Percentiles rank a stretch among this genome's conserved stretches.
Evolutionary conservation across 2,113 vertebrate genomes (phyloP).

Genomic region (Datnioides undecimradiatus): DNA sequence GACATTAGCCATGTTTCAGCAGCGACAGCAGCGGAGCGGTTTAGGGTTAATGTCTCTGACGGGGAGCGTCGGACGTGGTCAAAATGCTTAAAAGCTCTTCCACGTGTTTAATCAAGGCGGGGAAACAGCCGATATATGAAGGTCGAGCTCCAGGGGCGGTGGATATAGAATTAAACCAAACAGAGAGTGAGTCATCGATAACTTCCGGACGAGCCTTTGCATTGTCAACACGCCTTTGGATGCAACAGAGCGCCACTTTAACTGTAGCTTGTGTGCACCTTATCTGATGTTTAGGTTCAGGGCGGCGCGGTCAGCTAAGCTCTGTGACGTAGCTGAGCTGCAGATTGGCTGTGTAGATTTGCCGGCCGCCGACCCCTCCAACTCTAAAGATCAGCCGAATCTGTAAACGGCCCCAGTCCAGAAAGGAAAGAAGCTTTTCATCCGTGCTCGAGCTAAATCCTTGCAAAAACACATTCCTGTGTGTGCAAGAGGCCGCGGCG

Average conservation of each 20-base stretch:
- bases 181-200: constrained; percentile 53
- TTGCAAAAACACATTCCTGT: not conserved
- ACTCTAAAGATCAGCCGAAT: constrained; percentile 4
- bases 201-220: constrained; percentile 34
- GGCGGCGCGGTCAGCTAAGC: not conserved
- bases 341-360: constrained; percentile 18
- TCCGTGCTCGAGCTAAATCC: constrained; percentile 32
- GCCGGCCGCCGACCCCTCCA: constrained; percentile 1
- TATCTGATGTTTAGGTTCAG: constrained; percentile 3
- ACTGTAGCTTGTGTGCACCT: not conserved
- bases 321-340: not conserved
- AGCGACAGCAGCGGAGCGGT: constrained; percentile 34
- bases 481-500: no score
- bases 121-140: constrained; percentile 57
- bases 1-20: constrained; percentile 50
- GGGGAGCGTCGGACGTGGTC: constrained; percentile 46
- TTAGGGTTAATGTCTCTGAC: constrained; percentile 50
- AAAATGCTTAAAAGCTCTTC: constrained; percentile 55
- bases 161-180: constrained; percentile 44
- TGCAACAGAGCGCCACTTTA: not conserved
- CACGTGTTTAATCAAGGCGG: constrained; percentile 51
- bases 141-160: constrained; percentile 22
- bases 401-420: constrained; percentile 8
- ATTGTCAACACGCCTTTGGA: constrained; percentile 29
- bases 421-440: constrained; percentile 55